These are phyloP conservation scores for Antheraea yamamai DNA, from an alignment of 2,888 invertebrate genomes.

Conservation along the genomic window DNA sequence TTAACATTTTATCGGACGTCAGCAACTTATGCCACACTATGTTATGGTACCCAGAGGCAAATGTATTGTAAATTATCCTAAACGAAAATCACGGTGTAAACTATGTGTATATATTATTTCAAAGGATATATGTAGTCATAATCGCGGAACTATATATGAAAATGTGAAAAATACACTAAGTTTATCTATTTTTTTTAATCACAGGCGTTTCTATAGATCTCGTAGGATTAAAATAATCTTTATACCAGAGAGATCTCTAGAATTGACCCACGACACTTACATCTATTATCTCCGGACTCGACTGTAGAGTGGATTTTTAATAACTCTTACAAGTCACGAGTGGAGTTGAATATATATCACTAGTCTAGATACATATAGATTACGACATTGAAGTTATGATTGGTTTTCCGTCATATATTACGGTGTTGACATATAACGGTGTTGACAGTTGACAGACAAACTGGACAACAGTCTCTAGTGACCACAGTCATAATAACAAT, in stretches of 20 bases:
- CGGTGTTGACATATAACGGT: background rate
- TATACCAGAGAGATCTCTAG: conserved; percentile 21
- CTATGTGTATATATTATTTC: conserved; percentile 35
- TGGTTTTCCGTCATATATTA: background rate
- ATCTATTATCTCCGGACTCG: background rate
- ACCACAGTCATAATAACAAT: background rate
- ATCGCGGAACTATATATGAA: conserved; percentile 39
- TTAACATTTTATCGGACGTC: conserved; percentile 74
- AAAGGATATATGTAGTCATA: conserved; percentile 17
- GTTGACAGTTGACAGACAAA: background rate
- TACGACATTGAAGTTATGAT: background rate
- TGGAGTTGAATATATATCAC: background rate
- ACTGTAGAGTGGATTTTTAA: background rate
- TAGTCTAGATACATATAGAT: background rate
- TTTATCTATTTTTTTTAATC: conserved; percentile 25
- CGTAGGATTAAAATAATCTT: conserved; percentile 10
- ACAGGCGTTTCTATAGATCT: conserved; percentile 31
- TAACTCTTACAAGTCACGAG: background rate
- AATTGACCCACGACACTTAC: conserved; percentile 10
- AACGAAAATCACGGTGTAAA: conserved; percentile 39
- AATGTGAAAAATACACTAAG: conserved; percentile 19
- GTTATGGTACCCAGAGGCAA: conserved; percentile 61
- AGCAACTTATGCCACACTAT: conserved; percentile 69
- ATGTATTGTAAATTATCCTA: conserved; percentile 67
- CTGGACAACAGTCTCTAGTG: background rate